Conservation (phyloP, 2,797 vertebrate species). For the Australoheros facetus region DNA sequence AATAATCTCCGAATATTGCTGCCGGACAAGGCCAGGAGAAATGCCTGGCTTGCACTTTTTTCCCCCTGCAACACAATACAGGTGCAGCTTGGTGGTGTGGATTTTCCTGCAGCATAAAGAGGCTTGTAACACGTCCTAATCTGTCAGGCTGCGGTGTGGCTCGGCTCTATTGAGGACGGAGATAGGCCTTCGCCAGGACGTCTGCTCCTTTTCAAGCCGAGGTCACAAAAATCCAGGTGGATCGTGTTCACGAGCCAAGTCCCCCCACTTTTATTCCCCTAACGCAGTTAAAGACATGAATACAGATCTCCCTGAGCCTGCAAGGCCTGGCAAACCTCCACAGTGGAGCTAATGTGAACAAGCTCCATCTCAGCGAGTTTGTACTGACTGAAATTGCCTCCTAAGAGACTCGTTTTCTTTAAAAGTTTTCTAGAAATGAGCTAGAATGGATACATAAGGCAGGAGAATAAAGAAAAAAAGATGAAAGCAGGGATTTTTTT, state of each 20-base stretch:
- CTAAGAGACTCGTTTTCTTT: neutral
- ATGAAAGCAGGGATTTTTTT: neutral
- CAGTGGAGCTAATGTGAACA: slow-evolving; percentile 33
- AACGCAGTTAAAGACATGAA: slow-evolving; percentile 44
- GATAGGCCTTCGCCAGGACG: slow-evolving; percentile 26
- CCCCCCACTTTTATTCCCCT: slow-evolving; percentile 42
- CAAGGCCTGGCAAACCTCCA: slow-evolving; percentile 42
- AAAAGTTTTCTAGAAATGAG: slow-evolving; percentile 1
- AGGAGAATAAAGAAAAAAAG: neutral
- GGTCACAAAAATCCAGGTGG: slow-evolving; percentile 65
- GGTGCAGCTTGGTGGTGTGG: slow-evolving; percentile 65
- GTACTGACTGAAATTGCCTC: neutral
- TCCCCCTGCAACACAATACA: slow-evolving; percentile 72
- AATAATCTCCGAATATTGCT: slow-evolving; percentile 77
- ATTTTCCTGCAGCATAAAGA: slow-evolving; percentile 60
- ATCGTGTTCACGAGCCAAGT: slow-evolving; percentile 44
- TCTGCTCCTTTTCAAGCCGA: slow-evolving; percentile 50
- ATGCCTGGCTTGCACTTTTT: slow-evolving; percentile 71
- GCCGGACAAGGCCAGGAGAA: slow-evolving; percentile 79
- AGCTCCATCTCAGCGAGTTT: slow-evolving; percentile 22
- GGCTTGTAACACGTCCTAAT: slow-evolving; percentile 65
- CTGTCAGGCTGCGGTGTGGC: slow-evolving; percentile 52
- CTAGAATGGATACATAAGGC: neutral
- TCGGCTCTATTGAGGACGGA: slow-evolving; percentile 41
- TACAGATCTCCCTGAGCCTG: slow-evolving; percentile 44